phyloP scores from a whole-genome alignment of 1,140 invertebrate genomes.

The Antheraea pernyi region DNA sequence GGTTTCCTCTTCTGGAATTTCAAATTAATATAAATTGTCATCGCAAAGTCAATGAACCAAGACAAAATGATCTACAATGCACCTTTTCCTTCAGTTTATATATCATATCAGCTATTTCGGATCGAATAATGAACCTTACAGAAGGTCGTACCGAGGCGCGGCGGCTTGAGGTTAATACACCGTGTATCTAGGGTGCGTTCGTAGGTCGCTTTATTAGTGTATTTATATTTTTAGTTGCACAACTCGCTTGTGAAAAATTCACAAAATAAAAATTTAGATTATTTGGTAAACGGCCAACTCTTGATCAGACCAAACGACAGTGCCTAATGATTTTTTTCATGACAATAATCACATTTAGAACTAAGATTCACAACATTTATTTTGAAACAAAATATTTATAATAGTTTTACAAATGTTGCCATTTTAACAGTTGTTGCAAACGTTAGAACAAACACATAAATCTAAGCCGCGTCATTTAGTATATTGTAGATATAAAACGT shows the following conservation, averaged over 20 bases:
- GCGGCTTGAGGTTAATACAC: constrained; percentile 48
- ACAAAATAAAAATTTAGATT: constrained; percentile 14
- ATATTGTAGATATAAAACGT: background rate
- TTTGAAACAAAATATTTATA: background rate
- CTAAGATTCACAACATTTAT: background rate
- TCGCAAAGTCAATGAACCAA: background rate
- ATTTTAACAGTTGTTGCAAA: no score
- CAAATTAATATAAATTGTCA: background rate
- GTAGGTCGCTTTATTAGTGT: constrained; percentile 20
- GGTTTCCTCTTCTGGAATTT: background rate
- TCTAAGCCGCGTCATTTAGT: no score
- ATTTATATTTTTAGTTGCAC: constrained; percentile 16
- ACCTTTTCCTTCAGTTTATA: background rate
- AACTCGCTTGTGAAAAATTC: background rate
- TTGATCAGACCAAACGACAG: background rate
- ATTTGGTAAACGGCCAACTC: constrained; percentile 16
- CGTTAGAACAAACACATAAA: no score
- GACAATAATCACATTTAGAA: background rate
- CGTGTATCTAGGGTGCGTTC: constrained; percentile 45
- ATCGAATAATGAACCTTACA: constrained; percentile 36
- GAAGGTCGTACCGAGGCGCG: constrained; percentile 35
- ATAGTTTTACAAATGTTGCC: no score
- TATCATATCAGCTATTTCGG: constrained; percentile 42
- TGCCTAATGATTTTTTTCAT: background rate
- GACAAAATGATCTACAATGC: constrained; percentile 6